Evolutionary conservation across 2,888 invertebrate genomes (phyloP), one percentile per base, ranked within the genome.

Genomic region (Acanthosepion pharaonis): DNA sequence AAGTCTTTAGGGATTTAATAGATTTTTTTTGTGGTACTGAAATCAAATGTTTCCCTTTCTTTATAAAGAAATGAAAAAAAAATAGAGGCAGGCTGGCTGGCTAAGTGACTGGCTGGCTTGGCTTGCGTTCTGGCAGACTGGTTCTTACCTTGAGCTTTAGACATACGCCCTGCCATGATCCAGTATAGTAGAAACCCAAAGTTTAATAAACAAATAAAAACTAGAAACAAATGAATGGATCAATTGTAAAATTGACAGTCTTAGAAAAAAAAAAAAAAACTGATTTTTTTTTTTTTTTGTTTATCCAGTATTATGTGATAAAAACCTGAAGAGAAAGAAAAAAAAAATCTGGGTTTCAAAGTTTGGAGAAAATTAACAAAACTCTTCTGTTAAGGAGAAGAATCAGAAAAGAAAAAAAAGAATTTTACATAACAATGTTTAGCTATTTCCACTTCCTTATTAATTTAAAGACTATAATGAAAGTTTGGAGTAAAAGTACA

Each of bases 81-180:
- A 78, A 78, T 11, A 78, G n/a, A 78, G n/a, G 78, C 78, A 78
- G 78, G 78, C 78, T 78, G 78, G 78, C n/a, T 78, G 78, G 78
- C 78, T 78, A 78, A 78, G n/a, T 78, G 78, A 78, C 78, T 78
- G 78, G n/a, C 78, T 78, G 78, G 78, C n/a, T 78, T 78, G 78
- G 78, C 78, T 78, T 78, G 78, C 78, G n/a, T 78, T 78, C 78
- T 78, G 78, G 78, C n/a, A 78, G 78, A 33, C 18, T n/a, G 78
- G n/a, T 78, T n/a, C 78, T 78, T 78, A 78, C 78, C 78, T 78
- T n/a, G 23, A n/a, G n/a, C n/a, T n/a, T 8, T 78, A 78, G n/a
- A 78, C n/a, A n/a, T 33, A 78, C n/a, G 15, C 33, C 78, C 78
- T 78, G 78, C n/a, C 78, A n/a, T 78, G 78, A 11, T 78, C n/a